Evolutionary conservation across 2,888 invertebrate species (phyloP).

Genomic region (Caenorhabditis plicata): DNA sequence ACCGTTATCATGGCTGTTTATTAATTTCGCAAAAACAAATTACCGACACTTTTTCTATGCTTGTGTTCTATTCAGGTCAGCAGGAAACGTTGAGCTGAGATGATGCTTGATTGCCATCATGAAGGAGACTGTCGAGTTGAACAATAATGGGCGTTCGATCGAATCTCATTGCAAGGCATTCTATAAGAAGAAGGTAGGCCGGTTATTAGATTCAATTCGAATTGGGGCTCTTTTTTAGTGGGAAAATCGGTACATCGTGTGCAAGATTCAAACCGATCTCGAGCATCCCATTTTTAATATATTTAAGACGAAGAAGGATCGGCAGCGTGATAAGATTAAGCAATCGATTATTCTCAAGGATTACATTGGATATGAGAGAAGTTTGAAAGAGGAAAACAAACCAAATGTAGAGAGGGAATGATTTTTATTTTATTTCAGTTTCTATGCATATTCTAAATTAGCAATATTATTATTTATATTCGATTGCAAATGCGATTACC

Average conservation of each 20-base stretch:
- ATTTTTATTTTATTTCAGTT: neutral
- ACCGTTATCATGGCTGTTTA: too few relatives aligned
- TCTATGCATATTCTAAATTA: too few relatives aligned
- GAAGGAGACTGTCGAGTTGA: conserved; percentile 44
- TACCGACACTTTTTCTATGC: too few relatives aligned
- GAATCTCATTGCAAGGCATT: conserved; percentile 39
- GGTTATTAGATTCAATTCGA: neutral
- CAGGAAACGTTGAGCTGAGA: neutral
- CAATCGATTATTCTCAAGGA: conserved; percentile 28
- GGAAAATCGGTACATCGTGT: conserved; percentile 35
- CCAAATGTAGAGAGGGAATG: too few relatives aligned
- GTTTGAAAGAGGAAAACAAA: conserved; percentile 11
- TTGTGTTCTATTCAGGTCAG: neutral
- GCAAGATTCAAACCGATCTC: conserved; percentile 35
- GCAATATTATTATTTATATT: too few relatives aligned
- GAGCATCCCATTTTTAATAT: conserved; percentile 27
- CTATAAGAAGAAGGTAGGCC: conserved; percentile 28
- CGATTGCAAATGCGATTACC: too few relatives aligned
- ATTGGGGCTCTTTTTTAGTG: conserved; percentile 25
- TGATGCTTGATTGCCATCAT: conserved; percentile 13
- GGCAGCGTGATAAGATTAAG: conserved; percentile 32
- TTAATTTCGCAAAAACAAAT: too few relatives aligned
- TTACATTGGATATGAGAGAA: conserved; percentile 42
- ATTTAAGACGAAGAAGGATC: conserved; percentile 38
- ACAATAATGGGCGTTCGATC: conserved; percentile 43